Base-by-base conservation (phyloP, 2,113 vertebrate species). In the Spheniscus mendiculus region DNA sequence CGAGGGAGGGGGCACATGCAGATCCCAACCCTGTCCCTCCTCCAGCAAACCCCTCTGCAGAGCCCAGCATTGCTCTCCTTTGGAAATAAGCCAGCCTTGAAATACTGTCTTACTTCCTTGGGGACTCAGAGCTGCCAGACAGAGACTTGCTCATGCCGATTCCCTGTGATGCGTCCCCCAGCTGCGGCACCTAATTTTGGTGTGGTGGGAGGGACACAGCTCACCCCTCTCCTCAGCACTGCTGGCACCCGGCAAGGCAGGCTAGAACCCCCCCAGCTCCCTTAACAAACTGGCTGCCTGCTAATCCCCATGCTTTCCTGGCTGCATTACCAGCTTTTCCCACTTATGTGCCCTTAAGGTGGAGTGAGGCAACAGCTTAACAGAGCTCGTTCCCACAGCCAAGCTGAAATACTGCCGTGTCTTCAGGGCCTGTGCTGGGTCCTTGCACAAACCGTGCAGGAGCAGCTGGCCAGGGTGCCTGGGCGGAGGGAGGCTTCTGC, bases 311-410 rank as follows among this genome's bases (percentile, higher is more conserved):
- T 5, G 93, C 89, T 89, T 89, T 87, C 81, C 93, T 93, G 34
- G 9, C 77, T 0, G 56, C 83, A 38, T 91, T 90, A 77, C 94
- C 89, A 79, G 84, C 93, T 94, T 87, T 83, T 87, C 94, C 91
- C 62, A 76, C 87, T 93, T 79, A 13, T 1, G 80, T 86, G 93
- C 93, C 93, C 95, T 93, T 80, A 63, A 95, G 93, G 89, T 30
- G 81, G 91, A 97, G 87, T 42, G 71, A 89, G 94, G 94, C 94
- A 85, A 80, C n/a, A 50, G 95, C 85, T 93, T 32, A 79, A 50
- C 79, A 86, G 94, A 59, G 66, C 76, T 65, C 0, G n/a, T 79
- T 96, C 95, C 84, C 92, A 44, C 70, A 88, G 85, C 85, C 3
- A 1, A 4, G 84, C 81, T 30, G 36, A 36, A 58, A 72, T 36